phyloP scores from a whole-genome alignment of 2,113 vertebrate species.

The Alligator sinensis region DNA sequence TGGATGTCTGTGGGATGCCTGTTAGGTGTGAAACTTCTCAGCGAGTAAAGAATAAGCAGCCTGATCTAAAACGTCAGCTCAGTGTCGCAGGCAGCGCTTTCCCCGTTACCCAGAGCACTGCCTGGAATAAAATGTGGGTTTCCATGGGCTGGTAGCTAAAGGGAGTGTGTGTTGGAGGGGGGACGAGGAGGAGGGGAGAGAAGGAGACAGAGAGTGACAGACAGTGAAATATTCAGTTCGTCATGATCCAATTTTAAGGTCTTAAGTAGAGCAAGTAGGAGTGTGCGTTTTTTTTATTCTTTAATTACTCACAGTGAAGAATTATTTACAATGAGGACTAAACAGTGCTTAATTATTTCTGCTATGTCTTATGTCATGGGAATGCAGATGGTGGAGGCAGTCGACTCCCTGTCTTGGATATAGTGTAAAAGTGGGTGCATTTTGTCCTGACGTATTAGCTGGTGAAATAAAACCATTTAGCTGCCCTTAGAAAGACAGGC shows the following conservation, averaged over 20 bases:
- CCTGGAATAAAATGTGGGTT: no score
- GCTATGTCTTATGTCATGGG: rapidly evolving
- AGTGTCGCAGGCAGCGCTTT: no score
- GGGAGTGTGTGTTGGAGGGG: no score
- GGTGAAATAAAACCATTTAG: conserved; percentile 27
- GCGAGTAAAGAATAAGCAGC: no score
- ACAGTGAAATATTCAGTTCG: not conserved
- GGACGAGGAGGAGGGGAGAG: not conserved
- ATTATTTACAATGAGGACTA: not conserved
- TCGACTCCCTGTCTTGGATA: conserved; percentile 50
- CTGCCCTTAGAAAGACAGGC: not conserved
- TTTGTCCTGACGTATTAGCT: conserved; percentile 38
- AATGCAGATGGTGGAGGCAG: conserved; percentile 15
- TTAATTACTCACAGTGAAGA: not conserved
- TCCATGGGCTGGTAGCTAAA: no score
- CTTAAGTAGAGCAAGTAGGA: not conserved
- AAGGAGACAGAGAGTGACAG: not conserved
- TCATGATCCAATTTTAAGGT: not conserved
- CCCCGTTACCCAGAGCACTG: no score
- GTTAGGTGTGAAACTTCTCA: no score
- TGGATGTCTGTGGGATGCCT: no score
- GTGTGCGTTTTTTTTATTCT: not conserved
- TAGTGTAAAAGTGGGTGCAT: conserved; percentile 26
- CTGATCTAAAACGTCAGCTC: no score
- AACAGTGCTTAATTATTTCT: conserved; percentile 14